Evolutionary conservation across 2,113 vertebrate genomes (phyloP).

Genomic region (Ciconia stormi): DNA sequence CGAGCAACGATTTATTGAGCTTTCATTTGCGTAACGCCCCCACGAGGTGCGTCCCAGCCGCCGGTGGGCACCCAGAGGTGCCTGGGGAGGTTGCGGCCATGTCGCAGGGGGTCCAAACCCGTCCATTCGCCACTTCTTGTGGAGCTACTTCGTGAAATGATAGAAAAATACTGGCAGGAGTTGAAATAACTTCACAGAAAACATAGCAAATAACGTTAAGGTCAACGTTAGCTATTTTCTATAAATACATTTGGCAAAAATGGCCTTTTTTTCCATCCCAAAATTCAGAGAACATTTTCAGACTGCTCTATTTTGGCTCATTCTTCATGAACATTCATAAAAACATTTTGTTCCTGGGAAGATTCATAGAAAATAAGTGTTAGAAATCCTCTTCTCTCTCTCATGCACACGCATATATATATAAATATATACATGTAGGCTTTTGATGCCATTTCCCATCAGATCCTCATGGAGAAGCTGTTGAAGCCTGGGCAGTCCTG

Average conservation of each 20-base stretch:
- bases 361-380: not conserved
- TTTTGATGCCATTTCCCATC: not conserved
- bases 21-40: not conserved
- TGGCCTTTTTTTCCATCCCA: not conserved
- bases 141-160: not conserved
- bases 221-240: not conserved
- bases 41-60: rapidly evolving
- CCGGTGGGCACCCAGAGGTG: not conserved
- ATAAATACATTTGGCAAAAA: not conserved
- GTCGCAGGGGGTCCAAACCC: not conserved
- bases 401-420: too few relatives aligned
- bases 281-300: not conserved
- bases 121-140: not conserved
- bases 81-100: not conserved
- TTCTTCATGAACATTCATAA: constrained; percentile 24
- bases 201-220: not conserved
- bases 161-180: not conserved
- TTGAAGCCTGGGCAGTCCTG: not conserved
- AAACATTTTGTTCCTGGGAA: constrained; percentile 54
- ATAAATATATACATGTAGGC: not conserved
- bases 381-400: not conserved
- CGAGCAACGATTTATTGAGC: not conserved
- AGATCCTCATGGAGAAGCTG: not conserved
- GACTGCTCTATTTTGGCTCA: constrained; percentile 32
- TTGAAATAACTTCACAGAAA: not conserved